phyloP scores from a whole-genome alignment of 2,888 invertebrate species.

The Agrochola macilenta region DNA sequence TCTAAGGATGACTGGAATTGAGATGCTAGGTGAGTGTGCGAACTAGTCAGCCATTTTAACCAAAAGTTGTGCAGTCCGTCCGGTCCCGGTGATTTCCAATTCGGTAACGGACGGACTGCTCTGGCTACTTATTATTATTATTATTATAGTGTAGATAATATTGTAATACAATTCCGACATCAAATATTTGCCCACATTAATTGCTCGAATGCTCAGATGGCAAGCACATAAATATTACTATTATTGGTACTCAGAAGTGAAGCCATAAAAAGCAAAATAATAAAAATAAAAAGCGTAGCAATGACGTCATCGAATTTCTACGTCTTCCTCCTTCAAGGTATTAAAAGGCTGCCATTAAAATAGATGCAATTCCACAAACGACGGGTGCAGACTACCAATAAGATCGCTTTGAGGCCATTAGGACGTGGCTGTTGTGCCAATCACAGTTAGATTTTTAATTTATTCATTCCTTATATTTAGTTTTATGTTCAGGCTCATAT shows the following conservation, averaged over 20 bases:
- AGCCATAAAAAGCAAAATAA: slow-evolving; percentile 1
- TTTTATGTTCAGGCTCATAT: background rate
- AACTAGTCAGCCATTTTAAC: no score
- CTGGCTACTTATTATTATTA: no score
- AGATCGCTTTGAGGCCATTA: slow-evolving; percentile 1
- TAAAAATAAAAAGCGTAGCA: background rate
- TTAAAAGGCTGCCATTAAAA: slow-evolving; percentile 38
- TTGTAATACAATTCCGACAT: no score
- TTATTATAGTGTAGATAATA: no score
- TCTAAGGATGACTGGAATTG: no score
- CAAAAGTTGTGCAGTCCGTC: no score
- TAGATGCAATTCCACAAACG: slow-evolving; percentile 36
- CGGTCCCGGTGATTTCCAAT: no score
- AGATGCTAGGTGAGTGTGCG: no score
- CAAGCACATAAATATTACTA: background rate
- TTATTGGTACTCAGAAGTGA: background rate
- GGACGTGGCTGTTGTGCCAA: slow-evolving; percentile 6
- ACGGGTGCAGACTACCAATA: slow-evolving; percentile 10
- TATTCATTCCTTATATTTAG: background rate
- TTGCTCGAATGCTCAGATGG: background rate
- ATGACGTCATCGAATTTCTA: slow-evolving; percentile 18
- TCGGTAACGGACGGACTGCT: no score
- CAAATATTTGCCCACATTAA: no score
- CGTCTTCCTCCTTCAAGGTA: slow-evolving; percentile 16
- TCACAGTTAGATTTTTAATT: background rate